Evolutionary conservation across 2,888 invertebrate genomes (phyloP).

Genomic region (Tanaodytes sp.): DNA sequence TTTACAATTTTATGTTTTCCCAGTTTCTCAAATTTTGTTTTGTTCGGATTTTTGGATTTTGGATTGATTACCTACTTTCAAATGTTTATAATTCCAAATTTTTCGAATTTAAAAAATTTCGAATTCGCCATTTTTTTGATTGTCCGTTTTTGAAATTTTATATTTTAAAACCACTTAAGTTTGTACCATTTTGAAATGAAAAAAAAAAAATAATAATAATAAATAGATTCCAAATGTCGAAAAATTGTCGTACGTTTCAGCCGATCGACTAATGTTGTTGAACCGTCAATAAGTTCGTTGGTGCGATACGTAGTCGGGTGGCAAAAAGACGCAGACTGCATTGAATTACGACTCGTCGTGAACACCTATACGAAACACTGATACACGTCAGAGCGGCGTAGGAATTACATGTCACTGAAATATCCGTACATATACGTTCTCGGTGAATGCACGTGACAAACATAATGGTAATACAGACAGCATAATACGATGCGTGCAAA

Average conservation of each 20-base stretch:
- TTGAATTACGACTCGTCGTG: conserved; percentile 39
- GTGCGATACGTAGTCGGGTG: conserved; percentile 24
- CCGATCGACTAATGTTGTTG: conserved; percentile 31
- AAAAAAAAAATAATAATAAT: too few species aligned
- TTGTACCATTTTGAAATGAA: too few species aligned
- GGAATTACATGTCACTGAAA: conserved; percentile 41
- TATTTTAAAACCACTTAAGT: too few species aligned
- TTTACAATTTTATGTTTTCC: too few species aligned
- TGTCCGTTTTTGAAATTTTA: too few species aligned
- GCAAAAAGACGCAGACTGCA: conserved; percentile 30
- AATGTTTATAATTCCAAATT: too few species aligned
- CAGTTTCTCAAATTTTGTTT: too few species aligned
- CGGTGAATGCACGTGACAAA: conserved; percentile 52
- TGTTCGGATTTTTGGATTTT: too few species aligned
- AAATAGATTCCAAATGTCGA: too few species aligned
- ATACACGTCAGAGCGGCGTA: conserved; percentile 41
- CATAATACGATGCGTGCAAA: conserved; percentile 48
- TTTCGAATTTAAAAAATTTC: too few species aligned
- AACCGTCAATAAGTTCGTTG: conserved; percentile 39
- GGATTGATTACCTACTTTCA: too few species aligned
- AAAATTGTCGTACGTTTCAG: conserved; percentile 4
- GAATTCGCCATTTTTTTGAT: too few species aligned
- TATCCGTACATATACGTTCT: conserved; percentile 44
- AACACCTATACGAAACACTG: conserved; percentile 38
- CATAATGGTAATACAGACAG: conserved; percentile 52